Evolutionary conservation across 1,140 invertebrate genomes (phyloP), one percentile per base, ranked within the genome.

Genomic region (Drosophila sturtevanti): DNA sequence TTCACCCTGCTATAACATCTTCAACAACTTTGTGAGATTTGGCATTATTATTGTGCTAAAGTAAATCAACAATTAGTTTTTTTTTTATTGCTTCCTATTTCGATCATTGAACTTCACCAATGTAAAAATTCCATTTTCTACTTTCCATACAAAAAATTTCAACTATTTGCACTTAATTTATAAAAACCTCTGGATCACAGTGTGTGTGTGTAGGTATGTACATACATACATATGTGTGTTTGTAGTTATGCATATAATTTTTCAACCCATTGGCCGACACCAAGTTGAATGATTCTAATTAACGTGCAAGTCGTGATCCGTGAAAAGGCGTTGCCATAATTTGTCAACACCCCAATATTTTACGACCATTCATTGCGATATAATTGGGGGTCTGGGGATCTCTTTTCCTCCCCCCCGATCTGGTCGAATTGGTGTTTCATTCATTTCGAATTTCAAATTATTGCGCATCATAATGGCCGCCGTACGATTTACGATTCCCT

Each of bases 291-390:
- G 16, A n/a, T 51, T 35, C 82, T 76, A 55, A 72, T 86, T 86
- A 82, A 86, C 59, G 64, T 87, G 64, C 81, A 76, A 65, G 79
- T 67, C 81, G 67, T 72, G 79, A 81, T 89, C 44, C 27, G 37
- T 21, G 35, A 68, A 75, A 89, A 90, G 87, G 87, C 87, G 87
- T 90, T 90, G 73, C 87, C 87, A 90, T 90, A 90, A 90, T 90
- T 90, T 90, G 87, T 90, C 87, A 90, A 90, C 87, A 90, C 87
- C 87, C 87, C 87, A 90, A 90, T 90, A 87, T 82, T 90, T 90
- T 82, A 90, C 77, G 77, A 86, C 75, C 79, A 89, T 68, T 86
- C 73, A 90, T 90, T 90, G 79, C 87, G 67, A 90, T 90, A 87
- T 90, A 90, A 90, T 90, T 90, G 87, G 79, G 62, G 41, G 41